Evolutionary conservation across 2,888 invertebrate genomes (phyloP).

Genomic region (Tachystola acroxantha): DNA sequence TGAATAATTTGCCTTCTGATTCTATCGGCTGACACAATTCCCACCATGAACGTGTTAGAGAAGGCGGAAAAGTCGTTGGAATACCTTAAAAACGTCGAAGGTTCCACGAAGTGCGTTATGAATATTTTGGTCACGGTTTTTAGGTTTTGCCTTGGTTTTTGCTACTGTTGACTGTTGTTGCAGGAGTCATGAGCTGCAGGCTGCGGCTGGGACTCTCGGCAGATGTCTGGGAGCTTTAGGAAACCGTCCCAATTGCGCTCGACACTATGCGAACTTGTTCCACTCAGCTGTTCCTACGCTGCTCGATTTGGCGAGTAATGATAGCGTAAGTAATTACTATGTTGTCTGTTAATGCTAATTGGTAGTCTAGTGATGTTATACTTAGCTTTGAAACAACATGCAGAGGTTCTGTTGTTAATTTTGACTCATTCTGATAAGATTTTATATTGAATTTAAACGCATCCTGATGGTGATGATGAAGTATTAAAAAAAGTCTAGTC

Average conservation of each 20-base stretch:
- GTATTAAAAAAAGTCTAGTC: no score
- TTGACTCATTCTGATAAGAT: no score
- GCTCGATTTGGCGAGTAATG: conserved; percentile 63
- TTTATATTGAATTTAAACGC: no score
- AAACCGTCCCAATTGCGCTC: conserved; percentile 56
- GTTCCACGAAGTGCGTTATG: conserved; percentile 51
- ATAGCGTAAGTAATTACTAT: conserved; percentile 54
- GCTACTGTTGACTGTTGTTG: conserved; percentile 15
- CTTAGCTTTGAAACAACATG: no score
- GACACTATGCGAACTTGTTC: conserved; percentile 62
- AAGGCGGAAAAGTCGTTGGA: conserved; percentile 71
- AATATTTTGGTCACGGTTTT: conserved; percentile 11
- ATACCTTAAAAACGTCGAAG: conserved; percentile 58
- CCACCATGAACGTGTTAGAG: conserved; percentile 65
- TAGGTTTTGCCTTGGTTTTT: conserved; percentile 1
- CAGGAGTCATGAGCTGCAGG: conserved; percentile 65
- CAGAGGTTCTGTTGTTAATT: no score
- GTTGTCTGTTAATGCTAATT: no score
- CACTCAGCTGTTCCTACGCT: conserved; percentile 61
- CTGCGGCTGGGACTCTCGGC: conserved; percentile 63
- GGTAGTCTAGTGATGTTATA: no score
- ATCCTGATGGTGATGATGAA: no score
- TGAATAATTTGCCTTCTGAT: conserved; percentile 19
- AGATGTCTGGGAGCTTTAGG: conserved; percentile 65
- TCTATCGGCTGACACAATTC: conserved; percentile 24